Evolutionary conservation across 2,797 vertebrate genomes (phyloP).

Genomic region (Melanotaenia boesemani): DNA sequence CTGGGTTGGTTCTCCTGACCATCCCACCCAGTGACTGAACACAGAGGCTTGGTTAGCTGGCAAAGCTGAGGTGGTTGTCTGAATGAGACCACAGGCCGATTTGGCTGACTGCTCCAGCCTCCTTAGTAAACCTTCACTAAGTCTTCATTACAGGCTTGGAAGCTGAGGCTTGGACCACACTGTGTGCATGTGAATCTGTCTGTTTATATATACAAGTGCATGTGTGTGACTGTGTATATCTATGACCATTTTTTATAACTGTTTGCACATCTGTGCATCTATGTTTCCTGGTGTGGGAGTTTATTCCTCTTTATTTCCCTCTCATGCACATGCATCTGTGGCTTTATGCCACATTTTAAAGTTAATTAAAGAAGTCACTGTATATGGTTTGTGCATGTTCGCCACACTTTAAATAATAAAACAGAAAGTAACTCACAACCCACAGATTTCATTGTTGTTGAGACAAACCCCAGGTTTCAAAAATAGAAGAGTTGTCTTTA

Average conservation of each 20-base stretch:
- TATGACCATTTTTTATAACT: conserved; percentile 39
- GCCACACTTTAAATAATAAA: conserved; percentile 55
- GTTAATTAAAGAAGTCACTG: conserved; percentile 42
- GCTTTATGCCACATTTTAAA: conserved; percentile 53
- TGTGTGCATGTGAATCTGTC: conserved; percentile 61
- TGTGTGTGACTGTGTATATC: conserved; percentile 30
- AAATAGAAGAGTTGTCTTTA: conserved; percentile 72
- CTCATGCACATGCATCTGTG: conserved; percentile 27
- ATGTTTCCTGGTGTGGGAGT: conserved; percentile 43
- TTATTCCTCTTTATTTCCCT: conserved; percentile 39
- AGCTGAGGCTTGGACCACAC: conserved; percentile 76
- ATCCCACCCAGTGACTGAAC: conserved; percentile 82
- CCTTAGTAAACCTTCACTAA: conserved; percentile 75
- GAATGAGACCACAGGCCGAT: conserved; percentile 80
- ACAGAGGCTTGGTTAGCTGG: conserved; percentile 68
- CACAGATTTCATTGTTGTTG: conserved; percentile 42
- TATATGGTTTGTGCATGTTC: conserved; percentile 24
- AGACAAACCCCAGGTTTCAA: conserved; percentile 48
- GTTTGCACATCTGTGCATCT: conserved; percentile 48
- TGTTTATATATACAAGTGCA: conserved; percentile 46
- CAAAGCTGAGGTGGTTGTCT: conserved; percentile 74
- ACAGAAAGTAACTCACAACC: conserved; percentile 50
- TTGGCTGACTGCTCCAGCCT: conserved; percentile 74
- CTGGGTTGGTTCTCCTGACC: conserved; percentile 69
- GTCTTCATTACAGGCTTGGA: conserved; percentile 76